These are phyloP conservation scores for Acinonyx jubatus DNA, from an alignment of 2,113 vertebrate genomes.

Conservation along the genomic window DNA sequence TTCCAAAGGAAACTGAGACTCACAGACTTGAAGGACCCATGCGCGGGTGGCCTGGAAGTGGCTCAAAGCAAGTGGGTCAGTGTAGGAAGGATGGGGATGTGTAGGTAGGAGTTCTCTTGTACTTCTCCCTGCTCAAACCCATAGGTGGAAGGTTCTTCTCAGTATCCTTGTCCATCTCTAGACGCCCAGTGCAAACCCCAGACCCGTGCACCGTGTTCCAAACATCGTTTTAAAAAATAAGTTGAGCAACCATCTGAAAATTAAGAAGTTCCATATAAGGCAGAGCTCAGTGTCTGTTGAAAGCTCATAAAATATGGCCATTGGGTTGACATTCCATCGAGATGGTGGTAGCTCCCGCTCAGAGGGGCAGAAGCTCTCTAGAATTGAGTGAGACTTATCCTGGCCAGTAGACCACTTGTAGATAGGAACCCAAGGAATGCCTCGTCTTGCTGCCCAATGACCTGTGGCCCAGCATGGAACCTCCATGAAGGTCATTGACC, in stretches of 20 bases:
- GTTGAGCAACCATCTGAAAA: background rate
- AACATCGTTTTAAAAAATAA: background rate
- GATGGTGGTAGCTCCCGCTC: fast-evolving
- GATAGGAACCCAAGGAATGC: fast-evolving
- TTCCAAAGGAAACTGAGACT: background rate
- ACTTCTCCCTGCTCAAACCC: background rate
- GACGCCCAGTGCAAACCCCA: background rate
- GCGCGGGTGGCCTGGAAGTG: background rate
- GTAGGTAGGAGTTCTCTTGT: background rate
- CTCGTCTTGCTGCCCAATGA: fast-evolving
- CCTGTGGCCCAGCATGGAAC: no score
- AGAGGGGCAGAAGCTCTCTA: no score
- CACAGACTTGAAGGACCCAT: background rate
- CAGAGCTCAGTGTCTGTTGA: background rate
- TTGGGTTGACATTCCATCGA: background rate
- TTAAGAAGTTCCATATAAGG: background rate
- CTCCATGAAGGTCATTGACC: background rate
- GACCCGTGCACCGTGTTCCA: background rate
- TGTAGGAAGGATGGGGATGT: background rate
- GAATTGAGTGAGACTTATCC: fast-evolving
- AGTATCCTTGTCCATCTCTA: background rate
- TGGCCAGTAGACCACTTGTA: background rate
- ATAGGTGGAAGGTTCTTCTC: background rate
- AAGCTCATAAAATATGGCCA: background rate
- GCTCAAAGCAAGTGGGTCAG: background rate